phyloP scores from a whole-genome alignment of 2,888 invertebrate species.

The Apodemia zela region DNA sequence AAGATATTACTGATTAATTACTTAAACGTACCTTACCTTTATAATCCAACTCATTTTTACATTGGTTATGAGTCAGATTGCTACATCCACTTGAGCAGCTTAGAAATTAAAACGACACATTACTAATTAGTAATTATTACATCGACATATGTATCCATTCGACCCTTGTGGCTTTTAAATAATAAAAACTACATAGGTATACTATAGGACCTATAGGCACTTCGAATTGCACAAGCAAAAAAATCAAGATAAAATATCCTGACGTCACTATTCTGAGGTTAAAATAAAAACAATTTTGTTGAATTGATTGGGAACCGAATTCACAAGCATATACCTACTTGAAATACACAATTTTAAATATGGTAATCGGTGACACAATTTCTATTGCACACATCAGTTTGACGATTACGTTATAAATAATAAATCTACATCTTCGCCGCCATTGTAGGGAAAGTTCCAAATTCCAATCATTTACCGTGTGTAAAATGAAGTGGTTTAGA shows the following conservation, averaged over 20 bases:
- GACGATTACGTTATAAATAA: neutral
- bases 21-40: neutral
- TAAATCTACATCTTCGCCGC: neutral
- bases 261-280: neutral
- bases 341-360: neutral
- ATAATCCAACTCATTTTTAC: constrained; percentile 5
- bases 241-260: neutral
- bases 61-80: neutral
- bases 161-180: neutral
- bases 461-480: neutral
- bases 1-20: neutral
- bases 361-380: neutral
- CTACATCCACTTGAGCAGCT: constrained; percentile 9
- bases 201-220: too few relatives aligned
- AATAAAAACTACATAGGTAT: too few relatives aligned
- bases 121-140: neutral
- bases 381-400: neutral
- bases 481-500: neutral
- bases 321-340: too few relatives aligned
- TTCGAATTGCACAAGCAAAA: neutral
- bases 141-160: neutral
- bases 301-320: too few relatives aligned
- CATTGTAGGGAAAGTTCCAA: neutral
- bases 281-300: too few relatives aligned
- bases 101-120: constrained; percentile 6